A percentile compares a stretch with the other conserved stretches of the same genome.
These are phyloP conservation scores for Mobula hypostoma DNA, from an alignment of 2,113 vertebrate species.

Conservation along the genomic window DNA sequence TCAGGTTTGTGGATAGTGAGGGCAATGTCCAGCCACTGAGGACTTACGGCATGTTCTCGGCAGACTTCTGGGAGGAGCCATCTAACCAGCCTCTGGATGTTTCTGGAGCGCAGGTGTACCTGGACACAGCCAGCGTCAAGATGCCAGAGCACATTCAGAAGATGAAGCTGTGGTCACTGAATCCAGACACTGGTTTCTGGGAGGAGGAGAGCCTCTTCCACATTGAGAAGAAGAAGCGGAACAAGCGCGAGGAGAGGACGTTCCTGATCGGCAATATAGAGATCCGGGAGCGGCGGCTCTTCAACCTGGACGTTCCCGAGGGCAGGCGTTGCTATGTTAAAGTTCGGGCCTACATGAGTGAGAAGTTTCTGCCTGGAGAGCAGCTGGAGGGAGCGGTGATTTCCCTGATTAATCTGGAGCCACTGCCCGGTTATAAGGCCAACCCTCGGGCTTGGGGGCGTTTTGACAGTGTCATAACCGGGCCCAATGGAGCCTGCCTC, in stretches of 20 bases:
- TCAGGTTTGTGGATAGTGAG: constrained; percentile 73
- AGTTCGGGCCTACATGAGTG: constrained; percentile 85
- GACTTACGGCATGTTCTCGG: constrained; percentile 91
- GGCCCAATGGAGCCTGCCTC: constrained; percentile 83
- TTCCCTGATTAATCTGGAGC: constrained; percentile 83
- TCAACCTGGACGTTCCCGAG: constrained; percentile 93
- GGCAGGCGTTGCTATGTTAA: constrained; percentile 93
- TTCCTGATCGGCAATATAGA: constrained; percentile 90
- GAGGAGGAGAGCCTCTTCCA: constrained; percentile 77
- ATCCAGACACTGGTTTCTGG: constrained; percentile 82
- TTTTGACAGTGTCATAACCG: constrained; percentile 91
- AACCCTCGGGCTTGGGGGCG: constrained; percentile 93
- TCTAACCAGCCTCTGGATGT: constrained; percentile 64
- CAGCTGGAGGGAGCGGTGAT: constrained; percentile 88
- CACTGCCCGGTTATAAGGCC: constrained; percentile 72
- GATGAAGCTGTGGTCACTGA: constrained; percentile 90
- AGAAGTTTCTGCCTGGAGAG: constrained; percentile 77
- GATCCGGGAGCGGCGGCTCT: constrained; percentile 83
- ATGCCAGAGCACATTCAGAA: constrained; percentile 78
- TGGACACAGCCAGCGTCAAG: constrained; percentile 72
- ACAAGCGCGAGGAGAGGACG: constrained; percentile 80
- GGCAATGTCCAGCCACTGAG: constrained; percentile 79
- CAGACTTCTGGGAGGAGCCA: constrained; percentile 75
- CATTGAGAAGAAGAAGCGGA: constrained; percentile 49
- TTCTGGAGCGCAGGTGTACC: constrained; percentile 67